Conservation (phyloP, 2,113 vertebrate genomes). For the Microtus montanus region DNA sequence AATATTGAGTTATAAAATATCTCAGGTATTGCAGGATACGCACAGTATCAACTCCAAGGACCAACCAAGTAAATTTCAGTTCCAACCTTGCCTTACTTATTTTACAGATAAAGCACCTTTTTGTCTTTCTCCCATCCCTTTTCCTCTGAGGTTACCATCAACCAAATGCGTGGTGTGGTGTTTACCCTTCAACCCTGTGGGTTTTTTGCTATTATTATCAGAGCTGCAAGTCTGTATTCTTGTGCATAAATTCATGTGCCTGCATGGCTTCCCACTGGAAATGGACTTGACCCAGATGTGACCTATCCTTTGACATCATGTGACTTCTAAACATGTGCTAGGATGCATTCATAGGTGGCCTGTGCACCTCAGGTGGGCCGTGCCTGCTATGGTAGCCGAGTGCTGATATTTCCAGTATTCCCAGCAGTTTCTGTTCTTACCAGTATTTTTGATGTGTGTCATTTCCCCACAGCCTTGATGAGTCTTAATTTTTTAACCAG, state of each 20-base stretch:
- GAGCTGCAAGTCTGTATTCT: background rate
- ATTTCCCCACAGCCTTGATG: conserved; percentile 1
- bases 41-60: background rate
- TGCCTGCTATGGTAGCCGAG: background rate
- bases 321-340: background rate
- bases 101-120: conserved; percentile 4
- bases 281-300: background rate
- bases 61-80: background rate
- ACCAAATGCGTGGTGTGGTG: background rate
- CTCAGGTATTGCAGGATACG: background rate
- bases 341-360: too few species aligned
- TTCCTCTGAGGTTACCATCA: background rate
- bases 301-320: background rate
- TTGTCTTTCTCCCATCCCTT: background rate
- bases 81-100: background rate
- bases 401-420: background rate
- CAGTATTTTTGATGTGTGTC: background rate
- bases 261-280: background rate
- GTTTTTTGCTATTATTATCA: background rate
- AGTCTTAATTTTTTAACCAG: conserved; percentile 13
- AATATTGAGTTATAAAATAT: conserved; percentile 21
- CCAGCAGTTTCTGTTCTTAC: background rate
- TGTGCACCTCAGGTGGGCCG: background rate
- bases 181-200: background rate
- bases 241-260: background rate